Evolutionary conservation across 2,888 invertebrate species (phyloP).

Genomic region (Pediacus dermestoides): DNA sequence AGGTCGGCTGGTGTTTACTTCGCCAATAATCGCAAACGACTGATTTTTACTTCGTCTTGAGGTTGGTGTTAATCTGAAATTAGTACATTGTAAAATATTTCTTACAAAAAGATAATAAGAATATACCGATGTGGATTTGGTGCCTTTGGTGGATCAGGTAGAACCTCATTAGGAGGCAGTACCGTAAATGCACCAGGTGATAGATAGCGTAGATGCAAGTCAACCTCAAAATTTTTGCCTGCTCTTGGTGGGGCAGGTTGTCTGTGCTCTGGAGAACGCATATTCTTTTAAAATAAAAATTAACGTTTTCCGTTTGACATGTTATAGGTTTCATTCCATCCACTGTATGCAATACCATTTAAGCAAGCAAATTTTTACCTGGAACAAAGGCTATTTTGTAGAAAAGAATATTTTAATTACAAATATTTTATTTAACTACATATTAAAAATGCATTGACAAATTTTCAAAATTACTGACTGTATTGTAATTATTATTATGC

Average conservation of each 20-base stretch:
- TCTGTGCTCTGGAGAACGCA: slow-evolving; percentile 42
- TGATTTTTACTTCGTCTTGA: slow-evolving; percentile 42
- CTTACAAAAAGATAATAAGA: neutral
- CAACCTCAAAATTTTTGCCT: slow-evolving; percentile 41
- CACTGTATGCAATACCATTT: no score
- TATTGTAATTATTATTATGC: no score
- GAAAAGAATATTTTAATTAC: no score
- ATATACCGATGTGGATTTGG: slow-evolving; percentile 44
- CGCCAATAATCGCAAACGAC: slow-evolving; percentile 48
- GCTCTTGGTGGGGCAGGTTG: slow-evolving; percentile 34
- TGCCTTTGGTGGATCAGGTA: slow-evolving; percentile 43
- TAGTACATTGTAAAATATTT: slow-evolving; percentile 6
- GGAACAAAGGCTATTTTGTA: no score
- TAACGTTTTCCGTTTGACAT: slow-evolving; percentile 19
- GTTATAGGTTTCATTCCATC: slow-evolving; percentile 23
- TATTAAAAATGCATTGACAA: no score
- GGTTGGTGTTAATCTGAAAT: slow-evolving; percentile 39
- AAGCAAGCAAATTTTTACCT: no score
- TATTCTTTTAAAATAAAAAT: slow-evolving; percentile 23
- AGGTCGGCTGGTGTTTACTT: slow-evolving; percentile 37
- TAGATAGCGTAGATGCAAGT: slow-evolving; percentile 42
- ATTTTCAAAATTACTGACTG: no score
- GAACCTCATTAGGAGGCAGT: slow-evolving; percentile 41
- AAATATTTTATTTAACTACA: no score
- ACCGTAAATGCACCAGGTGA: slow-evolving; percentile 48